These are phyloP conservation scores for Hydrotaea cyrtoneurina DNA, from an alignment of 2,888 invertebrate species.

Conservation along the genomic window DNA sequence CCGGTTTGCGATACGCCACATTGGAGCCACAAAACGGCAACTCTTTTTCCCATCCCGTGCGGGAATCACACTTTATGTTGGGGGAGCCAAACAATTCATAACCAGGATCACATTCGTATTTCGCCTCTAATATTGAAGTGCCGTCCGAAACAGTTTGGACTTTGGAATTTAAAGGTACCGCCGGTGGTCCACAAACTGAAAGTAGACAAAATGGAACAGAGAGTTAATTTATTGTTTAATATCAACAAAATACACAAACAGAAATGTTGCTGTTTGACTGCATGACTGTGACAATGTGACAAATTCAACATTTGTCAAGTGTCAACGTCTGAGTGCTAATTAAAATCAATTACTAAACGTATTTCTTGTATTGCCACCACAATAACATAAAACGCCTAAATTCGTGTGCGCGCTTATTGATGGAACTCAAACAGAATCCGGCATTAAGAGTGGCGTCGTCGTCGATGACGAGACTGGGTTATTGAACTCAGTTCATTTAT, in stretches of 20 bases:
- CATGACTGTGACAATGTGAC: not conserved
- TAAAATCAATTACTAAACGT: constrained; percentile 43
- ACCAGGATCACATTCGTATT: constrained; percentile 92
- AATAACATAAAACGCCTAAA: constrained; percentile 24
- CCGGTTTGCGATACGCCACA: constrained; percentile 91
- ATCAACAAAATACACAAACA: not conserved
- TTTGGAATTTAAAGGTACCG: constrained; percentile 91
- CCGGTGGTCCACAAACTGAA: constrained; percentile 89
- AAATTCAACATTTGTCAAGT: constrained; percentile 22
- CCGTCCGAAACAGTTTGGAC: constrained; percentile 81
- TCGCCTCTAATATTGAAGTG: constrained; percentile 85
- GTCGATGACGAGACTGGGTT: constrained; percentile 15
- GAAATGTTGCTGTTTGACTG: not conserved
- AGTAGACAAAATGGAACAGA: constrained; percentile 36
- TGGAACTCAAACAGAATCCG: constrained; percentile 9
- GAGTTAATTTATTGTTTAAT: not conserved
- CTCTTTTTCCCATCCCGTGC: constrained; percentile 90
- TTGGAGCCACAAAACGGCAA: constrained; percentile 94
- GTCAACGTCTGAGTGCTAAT: constrained; percentile 39
- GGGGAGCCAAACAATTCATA: constrained; percentile 93
- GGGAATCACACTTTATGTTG: constrained; percentile 86
- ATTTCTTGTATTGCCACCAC: not conserved
- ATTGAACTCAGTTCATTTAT: constrained; percentile 50
- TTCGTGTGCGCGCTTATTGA: not conserved
- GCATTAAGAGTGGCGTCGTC: not conserved